Conservation (phyloP, 2,113 vertebrate genomes). For the Chionomys nivalis region DNA sequence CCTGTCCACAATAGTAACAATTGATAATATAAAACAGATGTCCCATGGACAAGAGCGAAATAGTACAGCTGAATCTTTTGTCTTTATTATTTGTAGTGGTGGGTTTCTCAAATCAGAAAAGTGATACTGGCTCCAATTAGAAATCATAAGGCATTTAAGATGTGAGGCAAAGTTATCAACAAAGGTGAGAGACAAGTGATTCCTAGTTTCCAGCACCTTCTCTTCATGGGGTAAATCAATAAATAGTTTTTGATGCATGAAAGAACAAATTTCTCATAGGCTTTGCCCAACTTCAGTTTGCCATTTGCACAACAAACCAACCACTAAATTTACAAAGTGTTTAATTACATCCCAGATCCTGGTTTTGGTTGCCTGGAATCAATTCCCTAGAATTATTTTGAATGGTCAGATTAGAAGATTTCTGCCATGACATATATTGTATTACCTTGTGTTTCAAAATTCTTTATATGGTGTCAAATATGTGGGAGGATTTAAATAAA, state of each 20-base stretch:
- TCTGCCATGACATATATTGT: not conserved
- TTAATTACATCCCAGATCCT: slow-evolving; percentile 32
- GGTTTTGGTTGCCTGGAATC: slow-evolving; percentile 26
- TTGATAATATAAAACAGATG: slow-evolving; percentile 61
- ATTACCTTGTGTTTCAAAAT: slow-evolving; percentile 37
- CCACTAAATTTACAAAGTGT: slow-evolving; percentile 40
- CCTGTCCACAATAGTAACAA: not conserved
- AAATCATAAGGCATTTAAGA: slow-evolving; percentile 48
- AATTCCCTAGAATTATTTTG: slow-evolving; percentile 55
- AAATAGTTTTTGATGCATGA: slow-evolving; percentile 40
- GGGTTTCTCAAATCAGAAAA: slow-evolving; percentile 45
- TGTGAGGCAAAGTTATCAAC: slow-evolving; percentile 46
- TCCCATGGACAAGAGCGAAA: slow-evolving; percentile 24
- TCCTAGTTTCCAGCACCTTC: not conserved
- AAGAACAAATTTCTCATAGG: slow-evolving; percentile 32
- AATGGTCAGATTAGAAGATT: slow-evolving; percentile 33
- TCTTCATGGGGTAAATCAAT: slow-evolving; percentile 29
- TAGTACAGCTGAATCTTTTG: slow-evolving; percentile 27
- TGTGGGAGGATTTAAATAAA: slow-evolving; percentile 61
- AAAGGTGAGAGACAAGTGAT: slow-evolving; percentile 15
- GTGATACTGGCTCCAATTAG: slow-evolving; percentile 26
- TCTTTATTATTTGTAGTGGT: slow-evolving; percentile 54
- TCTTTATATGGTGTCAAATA: slow-evolving; percentile 71
- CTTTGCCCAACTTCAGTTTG: slow-evolving; percentile 14
- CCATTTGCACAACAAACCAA: slow-evolving; percentile 43